Evolutionary conservation across 2,888 invertebrate genomes (phyloP).

Genomic region (Neoscelio sp.): DNA sequence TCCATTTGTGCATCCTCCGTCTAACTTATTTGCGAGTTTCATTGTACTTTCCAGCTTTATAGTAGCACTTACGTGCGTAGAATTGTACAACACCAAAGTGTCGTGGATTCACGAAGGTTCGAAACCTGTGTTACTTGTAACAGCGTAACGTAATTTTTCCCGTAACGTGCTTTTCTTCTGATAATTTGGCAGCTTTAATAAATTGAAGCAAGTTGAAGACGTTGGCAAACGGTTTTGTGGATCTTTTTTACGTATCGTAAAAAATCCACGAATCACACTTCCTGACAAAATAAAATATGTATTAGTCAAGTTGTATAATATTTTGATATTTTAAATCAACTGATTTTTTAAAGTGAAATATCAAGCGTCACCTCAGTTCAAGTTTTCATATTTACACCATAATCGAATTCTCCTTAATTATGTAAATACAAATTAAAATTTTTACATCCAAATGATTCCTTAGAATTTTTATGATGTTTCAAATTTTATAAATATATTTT

Average conservation of each 20-base stretch:
- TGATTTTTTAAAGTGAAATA: too few species aligned
- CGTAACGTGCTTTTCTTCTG: slow-evolving; percentile 97
- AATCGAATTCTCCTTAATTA: too few species aligned
- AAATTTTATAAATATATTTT: too few species aligned
- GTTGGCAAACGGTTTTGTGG: slow-evolving; percentile 98
- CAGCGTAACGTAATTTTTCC: slow-evolving; percentile 98
- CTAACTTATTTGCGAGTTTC: slow-evolving; percentile 51
- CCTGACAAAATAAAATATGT: slow-evolving; percentile 86
- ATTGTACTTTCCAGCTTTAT: slow-evolving; percentile 62
- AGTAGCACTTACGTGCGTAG: slow-evolving; percentile 27
- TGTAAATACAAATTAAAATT: too few species aligned
- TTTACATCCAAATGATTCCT: too few species aligned
- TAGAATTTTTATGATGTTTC: too few species aligned
- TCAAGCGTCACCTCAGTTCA: too few species aligned
- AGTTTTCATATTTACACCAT: too few species aligned
- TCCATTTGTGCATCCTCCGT: slow-evolving; percentile 43
- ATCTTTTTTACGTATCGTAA: slow-evolving; percentile 97
- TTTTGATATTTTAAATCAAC: too few species aligned
- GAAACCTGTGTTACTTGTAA: slow-evolving; percentile 99
- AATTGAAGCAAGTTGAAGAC: slow-evolving; percentile 99
- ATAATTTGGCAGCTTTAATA: slow-evolving; percentile 99
- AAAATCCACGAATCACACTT: slow-evolving; percentile 98
- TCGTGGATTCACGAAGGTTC: slow-evolving; percentile 92
- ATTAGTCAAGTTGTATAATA: too few species aligned
- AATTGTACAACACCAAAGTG: slow-evolving; percentile 3